Evolutionary conservation across 2,113 vertebrate genomes (phyloP).

Genomic region (Hydrolagus affinis): DNA sequence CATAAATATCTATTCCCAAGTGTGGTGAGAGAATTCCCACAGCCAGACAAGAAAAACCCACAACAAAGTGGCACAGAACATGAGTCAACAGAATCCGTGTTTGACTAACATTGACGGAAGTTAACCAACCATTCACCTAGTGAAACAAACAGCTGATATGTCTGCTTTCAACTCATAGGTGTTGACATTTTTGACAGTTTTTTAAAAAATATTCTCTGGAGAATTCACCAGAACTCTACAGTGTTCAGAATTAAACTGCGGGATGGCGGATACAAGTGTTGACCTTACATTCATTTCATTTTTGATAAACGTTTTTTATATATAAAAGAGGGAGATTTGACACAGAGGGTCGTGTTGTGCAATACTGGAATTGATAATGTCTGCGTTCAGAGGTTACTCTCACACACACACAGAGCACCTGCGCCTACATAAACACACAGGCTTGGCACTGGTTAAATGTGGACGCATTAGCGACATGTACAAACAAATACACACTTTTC

Average conservation of each 20-base stretch:
- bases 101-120: neutral
- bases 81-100: neutral
- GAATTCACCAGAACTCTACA: neutral
- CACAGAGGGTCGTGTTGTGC: neutral
- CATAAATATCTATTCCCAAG: neutral
- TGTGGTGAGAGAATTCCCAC: neutral
- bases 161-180: neutral
- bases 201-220: neutral
- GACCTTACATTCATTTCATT: slow-evolving; percentile 1
- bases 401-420: neutral
- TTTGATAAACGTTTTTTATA: too few species aligned
- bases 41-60: neutral
- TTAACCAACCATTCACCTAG: neutral
- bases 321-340: neutral
- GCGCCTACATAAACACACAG: neutral
- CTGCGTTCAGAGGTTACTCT: neutral
- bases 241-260: neutral
- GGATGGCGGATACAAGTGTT: neutral
- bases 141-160: neutral
- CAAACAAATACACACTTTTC: neutral
- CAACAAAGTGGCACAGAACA: neutral
- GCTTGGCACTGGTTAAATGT: neutral
- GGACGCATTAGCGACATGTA: neutral
- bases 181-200: neutral
- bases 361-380: neutral